Evolutionary conservation across 2,797 vertebrate species (phyloP).

Genomic region (Paratrypauchen microcephalus): DNA sequence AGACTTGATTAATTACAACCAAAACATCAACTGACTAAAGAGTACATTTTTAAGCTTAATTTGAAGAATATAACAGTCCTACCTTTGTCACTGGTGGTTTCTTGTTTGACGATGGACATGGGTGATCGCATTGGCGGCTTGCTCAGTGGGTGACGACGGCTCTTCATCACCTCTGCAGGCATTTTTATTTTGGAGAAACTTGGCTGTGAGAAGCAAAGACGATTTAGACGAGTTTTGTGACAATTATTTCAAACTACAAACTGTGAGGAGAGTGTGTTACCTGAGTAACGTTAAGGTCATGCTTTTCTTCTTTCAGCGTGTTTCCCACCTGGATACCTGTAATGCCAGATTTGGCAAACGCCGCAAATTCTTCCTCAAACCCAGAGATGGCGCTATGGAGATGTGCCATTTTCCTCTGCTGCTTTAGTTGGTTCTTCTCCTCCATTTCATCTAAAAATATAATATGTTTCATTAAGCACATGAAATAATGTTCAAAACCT

Average conservation of each 20-base stretch:
- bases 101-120: conserved; percentile 90
- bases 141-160: conserved; percentile 91
- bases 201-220: conserved; percentile 29
- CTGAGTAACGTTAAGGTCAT: conserved; percentile 43
- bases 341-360: conserved; percentile 69
- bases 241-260: neutral
- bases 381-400: conserved; percentile 64
- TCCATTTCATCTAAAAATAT: conserved; percentile 41
- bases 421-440: conserved; percentile 80
- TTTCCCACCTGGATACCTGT: conserved; percentile 14
- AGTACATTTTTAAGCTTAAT: neutral
- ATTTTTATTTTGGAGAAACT: conserved; percentile 86
- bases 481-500: neutral
- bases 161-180: conserved; percentile 93
- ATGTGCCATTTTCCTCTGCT: conserved; percentile 62
- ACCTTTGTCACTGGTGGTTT: conserved; percentile 89
- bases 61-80: conserved; percentile 29
- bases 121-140: conserved; percentile 90
- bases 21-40: neutral
- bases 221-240: neutral
- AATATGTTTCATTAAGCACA: neutral
- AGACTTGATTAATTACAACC: conserved; percentile 52
- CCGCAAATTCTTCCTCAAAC: conserved; percentile 85
- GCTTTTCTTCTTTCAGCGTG: conserved; percentile 23
- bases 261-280: conserved; percentile 26